Evolutionary conservation across 2,797 vertebrate species (phyloP).

Genomic region (Potorous gilbertii): DNA sequence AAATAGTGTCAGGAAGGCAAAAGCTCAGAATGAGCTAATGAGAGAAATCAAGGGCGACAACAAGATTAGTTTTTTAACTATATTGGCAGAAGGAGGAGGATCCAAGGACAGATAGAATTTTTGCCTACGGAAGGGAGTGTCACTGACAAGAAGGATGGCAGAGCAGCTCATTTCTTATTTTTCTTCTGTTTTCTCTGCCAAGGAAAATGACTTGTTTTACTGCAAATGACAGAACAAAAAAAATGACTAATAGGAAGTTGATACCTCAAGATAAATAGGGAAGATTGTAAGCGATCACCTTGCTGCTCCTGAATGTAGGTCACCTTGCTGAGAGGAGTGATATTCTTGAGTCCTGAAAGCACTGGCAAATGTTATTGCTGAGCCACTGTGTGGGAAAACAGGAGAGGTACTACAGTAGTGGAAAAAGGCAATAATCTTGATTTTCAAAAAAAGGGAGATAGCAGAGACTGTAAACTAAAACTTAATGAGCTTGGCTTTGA

Average conservation of each 20-base stretch:
- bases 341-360: not conserved
- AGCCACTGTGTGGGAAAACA: not conserved
- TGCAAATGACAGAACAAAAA: not conserved
- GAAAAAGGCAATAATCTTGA: not conserved
- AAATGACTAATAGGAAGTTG: not conserved
- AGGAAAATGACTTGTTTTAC: not conserved
- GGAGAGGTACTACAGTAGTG: not conserved
- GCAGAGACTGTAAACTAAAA: no score
- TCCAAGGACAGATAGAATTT: no score
- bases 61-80: no score
- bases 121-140: no score
- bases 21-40: not conserved
- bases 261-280: not conserved
- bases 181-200: no score
- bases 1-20: not conserved
- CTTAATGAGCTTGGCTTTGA: no score
- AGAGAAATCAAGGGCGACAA: no score
- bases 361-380: not conserved
- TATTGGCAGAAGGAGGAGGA: no score
- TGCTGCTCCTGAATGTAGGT: not conserved
- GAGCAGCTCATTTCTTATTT: no score
- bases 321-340: not conserved
- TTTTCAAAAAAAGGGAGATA: no score
- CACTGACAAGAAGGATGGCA: no score
- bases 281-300: not conserved